These are phyloP conservation scores for Otus sunia DNA, from an alignment of 2,113 vertebrate genomes.

Conservation along the genomic window DNA sequence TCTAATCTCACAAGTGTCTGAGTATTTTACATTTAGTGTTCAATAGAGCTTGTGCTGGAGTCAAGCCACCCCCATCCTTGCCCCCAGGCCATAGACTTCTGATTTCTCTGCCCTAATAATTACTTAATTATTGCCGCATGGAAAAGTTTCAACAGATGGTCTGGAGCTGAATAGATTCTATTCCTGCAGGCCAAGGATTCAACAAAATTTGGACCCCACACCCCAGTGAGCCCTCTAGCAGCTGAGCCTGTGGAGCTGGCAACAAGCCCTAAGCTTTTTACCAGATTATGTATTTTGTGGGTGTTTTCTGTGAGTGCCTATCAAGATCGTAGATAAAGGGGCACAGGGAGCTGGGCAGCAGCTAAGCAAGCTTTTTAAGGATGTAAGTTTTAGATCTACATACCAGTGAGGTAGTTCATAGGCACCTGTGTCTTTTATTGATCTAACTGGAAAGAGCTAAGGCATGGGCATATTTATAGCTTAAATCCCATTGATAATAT, in stretches of 20 bases:
- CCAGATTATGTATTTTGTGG: neutral
- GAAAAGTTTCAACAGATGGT: slow-evolving; percentile 61
- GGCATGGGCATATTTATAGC: neutral
- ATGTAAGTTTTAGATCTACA: neutral
- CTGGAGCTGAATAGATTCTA: slow-evolving; percentile 48
- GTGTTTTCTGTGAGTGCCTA: neutral
- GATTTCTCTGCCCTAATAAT: slow-evolving; percentile 63
- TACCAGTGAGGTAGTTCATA: neutral
- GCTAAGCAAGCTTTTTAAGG: neutral
- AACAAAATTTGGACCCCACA: slow-evolving; percentile 28
- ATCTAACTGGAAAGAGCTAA: neutral
- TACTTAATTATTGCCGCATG: slow-evolving; percentile 51
- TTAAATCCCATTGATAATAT: neutral
- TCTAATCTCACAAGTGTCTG: neutral
- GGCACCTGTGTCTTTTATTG: neutral
- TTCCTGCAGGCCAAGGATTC: slow-evolving; percentile 32
- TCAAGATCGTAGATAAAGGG: neutral
- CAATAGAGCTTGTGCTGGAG: neutral
- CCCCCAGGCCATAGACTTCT: neutral
- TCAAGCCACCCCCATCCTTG: neutral
- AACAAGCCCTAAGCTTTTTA: neutral
- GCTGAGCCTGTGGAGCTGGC: slow-evolving; percentile 24
- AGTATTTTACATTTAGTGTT: neutral
- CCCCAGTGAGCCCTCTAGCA: neutral
- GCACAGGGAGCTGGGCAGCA: neutral